Evolutionary conservation across 2,113 vertebrate genomes (phyloP).

Genomic region (Nyctereutes procyonoides): DNA sequence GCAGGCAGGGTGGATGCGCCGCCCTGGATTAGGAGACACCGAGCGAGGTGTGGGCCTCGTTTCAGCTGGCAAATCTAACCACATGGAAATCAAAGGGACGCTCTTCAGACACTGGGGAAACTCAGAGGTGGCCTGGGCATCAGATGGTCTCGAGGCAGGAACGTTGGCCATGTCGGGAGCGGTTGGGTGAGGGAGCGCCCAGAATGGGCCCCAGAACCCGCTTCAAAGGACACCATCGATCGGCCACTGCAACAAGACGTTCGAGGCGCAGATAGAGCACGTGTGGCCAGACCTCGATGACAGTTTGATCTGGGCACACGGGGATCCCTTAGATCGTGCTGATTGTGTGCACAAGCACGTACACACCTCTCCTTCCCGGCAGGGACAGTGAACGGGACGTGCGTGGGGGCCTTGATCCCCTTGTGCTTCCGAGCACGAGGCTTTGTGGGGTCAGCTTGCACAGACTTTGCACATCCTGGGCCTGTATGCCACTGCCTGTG

Average conservation of each 20-base stretch:
- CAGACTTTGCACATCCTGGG: background rate
- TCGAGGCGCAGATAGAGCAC: background rate
- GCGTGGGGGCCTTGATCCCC: too few species aligned
- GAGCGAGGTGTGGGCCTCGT: background rate
- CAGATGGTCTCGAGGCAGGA: background rate
- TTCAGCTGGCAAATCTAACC: background rate
- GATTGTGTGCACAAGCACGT: background rate
- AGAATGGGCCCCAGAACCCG: background rate
- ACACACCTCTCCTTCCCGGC: background rate
- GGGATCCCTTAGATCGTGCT: background rate
- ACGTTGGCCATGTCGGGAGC: background rate
- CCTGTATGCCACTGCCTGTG: too few species aligned
- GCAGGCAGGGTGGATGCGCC: background rate
- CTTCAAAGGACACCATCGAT: background rate
- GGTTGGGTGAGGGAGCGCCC: background rate
- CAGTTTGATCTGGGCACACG: background rate
- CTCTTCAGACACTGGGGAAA: background rate
- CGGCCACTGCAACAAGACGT: accelerated
- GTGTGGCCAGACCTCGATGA: background rate
- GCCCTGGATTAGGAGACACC: background rate
- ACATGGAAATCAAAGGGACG: background rate
- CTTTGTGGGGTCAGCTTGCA: background rate
- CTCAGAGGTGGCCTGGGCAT: background rate
- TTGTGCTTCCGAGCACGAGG: background rate
- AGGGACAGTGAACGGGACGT: background rate